These are phyloP conservation scores for Drosophila tropicalis DNA, from an alignment of 1,140 invertebrate species.

Conservation along the genomic window DNA sequence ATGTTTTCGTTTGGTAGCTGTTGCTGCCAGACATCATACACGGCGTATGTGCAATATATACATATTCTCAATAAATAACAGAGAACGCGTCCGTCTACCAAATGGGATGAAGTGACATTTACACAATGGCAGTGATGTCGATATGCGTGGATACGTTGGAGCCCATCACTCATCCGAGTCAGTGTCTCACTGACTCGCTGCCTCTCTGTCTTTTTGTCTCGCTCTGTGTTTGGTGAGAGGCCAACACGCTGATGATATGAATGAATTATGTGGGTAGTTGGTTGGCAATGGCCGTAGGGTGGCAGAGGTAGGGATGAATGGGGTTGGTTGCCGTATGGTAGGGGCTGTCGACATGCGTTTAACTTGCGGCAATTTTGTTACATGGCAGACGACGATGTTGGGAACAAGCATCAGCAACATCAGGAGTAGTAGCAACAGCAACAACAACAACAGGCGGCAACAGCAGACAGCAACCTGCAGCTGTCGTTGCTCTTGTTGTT, in stretches of 20 bases:
- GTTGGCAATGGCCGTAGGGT: constrained; percentile 1
- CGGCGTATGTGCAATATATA: constrained; percentile 69
- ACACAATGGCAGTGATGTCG: constrained; percentile 79
- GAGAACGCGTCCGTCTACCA: constrained; percentile 17
- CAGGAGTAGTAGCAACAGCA: constrained; percentile 27
- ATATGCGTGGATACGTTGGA: constrained; percentile 70
- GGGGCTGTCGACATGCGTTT: constrained; percentile 78
- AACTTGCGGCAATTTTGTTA: constrained; percentile 81
- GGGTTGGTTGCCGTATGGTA: constrained; percentile 18
- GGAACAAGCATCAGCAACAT: constrained; percentile 44
- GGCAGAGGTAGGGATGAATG: constrained; percentile 12
- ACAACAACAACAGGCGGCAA: constrained; percentile 16
- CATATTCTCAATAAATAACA: constrained; percentile 57
- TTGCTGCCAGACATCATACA: constrained; percentile 35
- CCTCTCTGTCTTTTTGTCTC: neutral
- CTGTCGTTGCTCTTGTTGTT: constrained; percentile 34
- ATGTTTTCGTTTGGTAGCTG: neutral
- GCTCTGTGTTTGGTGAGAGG: neutral
- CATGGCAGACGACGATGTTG: constrained; percentile 64
- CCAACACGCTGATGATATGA: constrained; percentile 72
- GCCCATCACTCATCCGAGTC: constrained; percentile 73
- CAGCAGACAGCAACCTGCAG: constrained; percentile 56
- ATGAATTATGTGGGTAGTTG: constrained; percentile 76
- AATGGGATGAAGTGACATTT: constrained; percentile 78
- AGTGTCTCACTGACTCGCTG: constrained; percentile 18